These are phyloP conservation scores for Colaptes auratus DNA, from an alignment of 2,113 vertebrate genomes.

Conservation along the genomic window DNA sequence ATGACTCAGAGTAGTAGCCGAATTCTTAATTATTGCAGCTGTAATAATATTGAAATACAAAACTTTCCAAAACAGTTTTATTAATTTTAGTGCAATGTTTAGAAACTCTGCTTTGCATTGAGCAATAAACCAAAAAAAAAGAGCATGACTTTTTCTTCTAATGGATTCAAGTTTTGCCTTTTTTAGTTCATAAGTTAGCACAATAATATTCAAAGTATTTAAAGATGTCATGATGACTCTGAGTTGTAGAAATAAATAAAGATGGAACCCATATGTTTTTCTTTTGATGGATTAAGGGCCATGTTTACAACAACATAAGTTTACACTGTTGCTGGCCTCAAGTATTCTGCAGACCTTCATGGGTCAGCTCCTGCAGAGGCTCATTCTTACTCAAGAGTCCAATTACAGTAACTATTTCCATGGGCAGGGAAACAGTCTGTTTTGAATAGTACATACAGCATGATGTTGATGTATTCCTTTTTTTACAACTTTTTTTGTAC, in stretches of 20 bases:
- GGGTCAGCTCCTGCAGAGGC: conserved; percentile 64
- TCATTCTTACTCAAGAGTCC: conserved; percentile 46
- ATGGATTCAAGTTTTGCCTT: conserved; percentile 28
- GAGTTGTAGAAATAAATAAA: conserved; percentile 63
- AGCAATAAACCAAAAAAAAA: background rate
- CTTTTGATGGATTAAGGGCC: conserved; percentile 61
- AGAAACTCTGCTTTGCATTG: conserved; percentile 15
- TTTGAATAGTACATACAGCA: background rate
- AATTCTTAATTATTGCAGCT: conserved; percentile 41
- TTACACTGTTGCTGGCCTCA: conserved; percentile 62
- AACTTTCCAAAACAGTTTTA: conserved; percentile 14
- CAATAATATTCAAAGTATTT: conserved; percentile 58
- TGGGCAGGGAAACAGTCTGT: background rate
- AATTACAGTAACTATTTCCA: conserved; percentile 53
- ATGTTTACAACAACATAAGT: conserved; percentile 70
- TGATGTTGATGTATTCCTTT: background rate
- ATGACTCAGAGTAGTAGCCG: background rate
- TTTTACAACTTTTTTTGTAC: background rate
- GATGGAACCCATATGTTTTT: conserved; percentile 65
- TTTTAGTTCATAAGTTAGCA: conserved; percentile 44
- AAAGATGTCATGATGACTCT: conserved; percentile 62
- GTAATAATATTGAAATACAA: conserved; percentile 1
- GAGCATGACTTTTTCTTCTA: background rate
- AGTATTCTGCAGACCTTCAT: conserved; percentile 51
- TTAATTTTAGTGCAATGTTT: conserved; percentile 43